Evolutionary conservation across 2,888 invertebrate species (phyloP).

Genomic region (Trachelus tabidus): DNA sequence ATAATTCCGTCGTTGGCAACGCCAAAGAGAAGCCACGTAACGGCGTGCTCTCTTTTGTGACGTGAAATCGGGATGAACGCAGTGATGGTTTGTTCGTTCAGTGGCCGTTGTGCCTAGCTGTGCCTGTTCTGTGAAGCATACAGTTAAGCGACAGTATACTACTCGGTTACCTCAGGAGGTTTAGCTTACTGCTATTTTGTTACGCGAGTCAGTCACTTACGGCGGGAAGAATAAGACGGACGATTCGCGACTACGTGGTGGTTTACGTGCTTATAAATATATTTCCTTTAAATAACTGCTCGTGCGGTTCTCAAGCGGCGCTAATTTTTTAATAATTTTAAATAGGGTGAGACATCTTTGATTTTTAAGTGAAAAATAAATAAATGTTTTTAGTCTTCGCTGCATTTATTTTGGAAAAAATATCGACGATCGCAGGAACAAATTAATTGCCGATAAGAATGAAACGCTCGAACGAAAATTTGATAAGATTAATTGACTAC

Average conservation of each 20-base stretch:
- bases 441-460: not conserved
- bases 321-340: not conserved
- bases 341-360: not conserved
- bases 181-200: not conserved
- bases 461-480: not conserved
- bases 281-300: not conserved
- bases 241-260: constrained; percentile 28
- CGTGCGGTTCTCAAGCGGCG: too few relatives aligned
- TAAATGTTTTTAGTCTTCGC: too few relatives aligned
- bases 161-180: not conserved
- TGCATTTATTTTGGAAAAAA: too few relatives aligned
- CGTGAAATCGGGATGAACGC: not conserved
- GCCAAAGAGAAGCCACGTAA: not conserved
- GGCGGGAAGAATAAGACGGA: constrained; percentile 33
- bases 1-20: not conserved
- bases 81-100: not conserved
- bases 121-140: not conserved
- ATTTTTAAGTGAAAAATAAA: not conserved
- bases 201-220: not conserved
- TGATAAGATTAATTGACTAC: not conserved
- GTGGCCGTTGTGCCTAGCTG: not conserved
- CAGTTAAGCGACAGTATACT: not conserved
- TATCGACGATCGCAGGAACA: too few relatives aligned
- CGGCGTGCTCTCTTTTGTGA: not conserved
- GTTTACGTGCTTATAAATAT: not conserved